Percentiles rank a stretch among this genome's conserved stretches.
These are phyloP conservation scores for Andrena bucephala DNA, from an alignment of 2,888 invertebrate genomes.

Conservation along the genomic window DNA sequence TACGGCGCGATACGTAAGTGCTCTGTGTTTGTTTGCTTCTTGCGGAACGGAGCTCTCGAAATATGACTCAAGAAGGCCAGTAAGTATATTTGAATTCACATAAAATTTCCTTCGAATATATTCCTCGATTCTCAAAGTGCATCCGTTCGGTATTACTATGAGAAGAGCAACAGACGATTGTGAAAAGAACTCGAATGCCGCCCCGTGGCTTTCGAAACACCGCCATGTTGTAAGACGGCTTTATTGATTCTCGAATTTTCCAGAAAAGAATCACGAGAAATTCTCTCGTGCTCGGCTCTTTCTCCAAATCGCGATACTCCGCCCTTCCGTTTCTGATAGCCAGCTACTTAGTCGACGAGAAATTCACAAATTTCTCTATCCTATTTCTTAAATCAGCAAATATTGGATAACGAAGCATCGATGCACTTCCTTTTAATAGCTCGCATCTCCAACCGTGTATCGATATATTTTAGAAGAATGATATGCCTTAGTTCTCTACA, in stretches of 20 bases:
- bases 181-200: constrained; percentile 58
- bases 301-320: neutral
- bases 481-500: neutral
- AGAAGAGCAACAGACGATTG: neutral
- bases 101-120: neutral
- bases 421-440: constrained; percentile 29
- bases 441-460: constrained; percentile 20
- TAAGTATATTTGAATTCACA: constrained; percentile 74
- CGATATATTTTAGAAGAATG: constrained; percentile 19
- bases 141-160: neutral
- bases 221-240: constrained; percentile 83
- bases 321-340: neutral
- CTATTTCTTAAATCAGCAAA: neutral
- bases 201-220: constrained; percentile 77
- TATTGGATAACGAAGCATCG: constrained; percentile 7
- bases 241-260: constrained; percentile 85
- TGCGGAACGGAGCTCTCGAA: constrained; percentile 68
- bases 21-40: constrained; percentile 80
- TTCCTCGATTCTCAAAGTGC: neutral
- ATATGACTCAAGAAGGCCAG: constrained; percentile 83
- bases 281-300: neutral
- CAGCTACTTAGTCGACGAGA: neutral
- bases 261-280: constrained; percentile 63
- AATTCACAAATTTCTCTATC: neutral
- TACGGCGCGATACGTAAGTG: constrained; percentile 75